Conservation (phyloP, 1,140 invertebrate species). For the Agrilus planipennis region DNA sequence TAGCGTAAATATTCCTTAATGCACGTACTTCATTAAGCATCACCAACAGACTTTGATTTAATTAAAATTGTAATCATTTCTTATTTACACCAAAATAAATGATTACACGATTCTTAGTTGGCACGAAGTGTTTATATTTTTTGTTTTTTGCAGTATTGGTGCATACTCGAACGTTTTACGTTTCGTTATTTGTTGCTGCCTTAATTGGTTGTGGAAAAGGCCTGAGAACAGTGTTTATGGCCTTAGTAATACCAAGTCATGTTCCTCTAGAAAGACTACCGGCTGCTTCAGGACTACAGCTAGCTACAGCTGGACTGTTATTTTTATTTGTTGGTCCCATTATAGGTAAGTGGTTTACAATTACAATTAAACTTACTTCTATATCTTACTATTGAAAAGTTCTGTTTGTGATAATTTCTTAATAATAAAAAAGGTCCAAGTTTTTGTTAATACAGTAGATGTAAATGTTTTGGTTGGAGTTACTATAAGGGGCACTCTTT, state of each 20-base stretch:
- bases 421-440: neutral
- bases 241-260: slow-evolving; percentile 49
- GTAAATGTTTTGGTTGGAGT: neutral
- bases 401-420: neutral
- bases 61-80: neutral
- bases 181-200: slow-evolving; percentile 34
- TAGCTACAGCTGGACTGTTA: slow-evolving; percentile 45
- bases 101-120: too few relatives aligned
- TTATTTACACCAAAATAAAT: too few relatives aligned
- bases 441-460: neutral
- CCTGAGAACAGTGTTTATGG: slow-evolving; percentile 52
- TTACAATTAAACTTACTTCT: neutral
- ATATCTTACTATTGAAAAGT: neutral
- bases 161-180: slow-evolving; percentile 20
- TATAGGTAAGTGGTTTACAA: slow-evolving; percentile 35
- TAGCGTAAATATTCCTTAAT: too few relatives aligned
- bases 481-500: neutral
- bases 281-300: slow-evolving; percentile 47
- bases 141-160: slow-evolving; percentile 21
- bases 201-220: slow-evolving; percentile 52
- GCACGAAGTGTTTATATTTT: neutral
- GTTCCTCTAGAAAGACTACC: slow-evolving; percentile 49
- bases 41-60: too few relatives aligned
- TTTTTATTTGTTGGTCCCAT: slow-evolving; percentile 43
- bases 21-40: too few relatives aligned